Conservation (phyloP, 2,113 vertebrate genomes). For the Alaudala cheleensis region DNA sequence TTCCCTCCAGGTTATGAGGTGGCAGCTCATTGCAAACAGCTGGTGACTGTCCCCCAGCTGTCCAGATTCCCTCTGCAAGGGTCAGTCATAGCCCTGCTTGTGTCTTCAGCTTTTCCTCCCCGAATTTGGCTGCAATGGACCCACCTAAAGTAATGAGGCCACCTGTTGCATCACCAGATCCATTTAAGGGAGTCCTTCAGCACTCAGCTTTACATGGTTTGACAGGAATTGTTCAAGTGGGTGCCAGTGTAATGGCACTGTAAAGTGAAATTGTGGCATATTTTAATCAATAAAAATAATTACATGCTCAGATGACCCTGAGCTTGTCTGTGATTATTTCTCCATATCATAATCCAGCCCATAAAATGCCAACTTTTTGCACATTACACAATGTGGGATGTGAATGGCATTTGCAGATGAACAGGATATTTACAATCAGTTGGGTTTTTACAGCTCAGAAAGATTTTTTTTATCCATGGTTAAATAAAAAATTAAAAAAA, state of each 20-base stretch:
- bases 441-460: neutral
- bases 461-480: neutral
- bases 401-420: neutral
- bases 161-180: constrained; percentile 18
- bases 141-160: constrained; percentile 25
- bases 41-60: neutral
- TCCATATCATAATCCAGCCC: neutral
- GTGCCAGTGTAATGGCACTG: neutral
- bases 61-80: neutral
- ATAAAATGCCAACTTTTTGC: neutral
- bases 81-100: neutral
- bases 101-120: neutral
- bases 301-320: neutral
- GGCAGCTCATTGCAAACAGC: neutral
- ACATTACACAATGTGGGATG: rapidly evolving
- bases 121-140: neutral
- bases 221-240: constrained; percentile 35
- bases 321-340: neutral
- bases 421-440: neutral
- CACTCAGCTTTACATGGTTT: neutral
- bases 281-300: constrained; percentile 15
- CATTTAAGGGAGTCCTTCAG: neutral
- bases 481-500: too few relatives aligned
- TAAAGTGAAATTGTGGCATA: neutral
- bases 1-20: neutral